phyloP scores from a whole-genome alignment of 2,113 vertebrate genomes.

The Oncorhynchus kisutch region DNA sequence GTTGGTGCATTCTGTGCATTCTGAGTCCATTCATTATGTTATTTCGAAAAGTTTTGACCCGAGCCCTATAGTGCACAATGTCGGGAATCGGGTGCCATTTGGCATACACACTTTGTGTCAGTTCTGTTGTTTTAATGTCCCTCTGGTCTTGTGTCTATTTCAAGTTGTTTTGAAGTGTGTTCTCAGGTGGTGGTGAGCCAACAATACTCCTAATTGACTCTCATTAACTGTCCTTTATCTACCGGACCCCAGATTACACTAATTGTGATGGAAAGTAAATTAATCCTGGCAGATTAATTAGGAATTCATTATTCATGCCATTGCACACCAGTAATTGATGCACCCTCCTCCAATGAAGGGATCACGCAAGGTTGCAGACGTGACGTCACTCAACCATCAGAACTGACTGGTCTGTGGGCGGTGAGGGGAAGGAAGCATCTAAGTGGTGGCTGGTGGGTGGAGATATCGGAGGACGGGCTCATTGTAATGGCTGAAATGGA shows the following conservation, averaged over 20 bases:
- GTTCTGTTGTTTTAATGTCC: not conserved
- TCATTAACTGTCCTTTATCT: constrained; percentile 51
- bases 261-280: constrained; percentile 48
- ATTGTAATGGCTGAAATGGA: too few species aligned
- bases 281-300: constrained; percentile 52
- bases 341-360: not conserved
- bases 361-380: constrained; percentile 6
- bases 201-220: constrained; percentile 48
- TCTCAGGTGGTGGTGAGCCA: constrained; percentile 16
- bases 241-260: constrained; percentile 27
- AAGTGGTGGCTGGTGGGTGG: not conserved
- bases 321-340: constrained; percentile 20
- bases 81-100: too few species aligned
- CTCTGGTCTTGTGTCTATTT: constrained; percentile 10
- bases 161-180: constrained; percentile 12
- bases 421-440: not conserved
- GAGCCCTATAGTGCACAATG: too few species aligned
- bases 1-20: too few species aligned
- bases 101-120: too few species aligned
- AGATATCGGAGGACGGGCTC: too few species aligned
- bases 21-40: too few species aligned
- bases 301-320: constrained; percentile 50
- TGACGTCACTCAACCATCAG: not conserved
- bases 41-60: too few species aligned
- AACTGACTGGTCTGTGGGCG: not conserved